Conservation (phyloP, 2,113 vertebrate genomes). For the Arvicanthis niloticus region DNA sequence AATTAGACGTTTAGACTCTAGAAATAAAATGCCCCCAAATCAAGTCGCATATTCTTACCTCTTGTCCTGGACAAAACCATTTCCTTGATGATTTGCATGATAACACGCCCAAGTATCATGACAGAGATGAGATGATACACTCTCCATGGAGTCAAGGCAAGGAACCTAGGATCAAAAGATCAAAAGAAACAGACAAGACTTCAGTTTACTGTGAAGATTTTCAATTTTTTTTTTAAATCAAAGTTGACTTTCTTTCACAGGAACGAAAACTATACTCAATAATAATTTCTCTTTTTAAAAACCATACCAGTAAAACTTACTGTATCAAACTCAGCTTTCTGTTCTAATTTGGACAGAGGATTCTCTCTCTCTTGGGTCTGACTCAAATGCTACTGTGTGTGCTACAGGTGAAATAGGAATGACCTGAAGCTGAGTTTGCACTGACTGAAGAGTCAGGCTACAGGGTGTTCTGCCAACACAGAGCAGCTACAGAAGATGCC, state of each 20-base stretch:
- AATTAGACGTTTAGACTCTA: not conserved
- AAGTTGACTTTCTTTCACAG: not conserved
- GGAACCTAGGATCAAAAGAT: slow-evolving; percentile 87
- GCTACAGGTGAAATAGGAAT: not conserved
- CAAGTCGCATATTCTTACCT: slow-evolving; percentile 86
- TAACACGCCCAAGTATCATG: slow-evolving; percentile 87
- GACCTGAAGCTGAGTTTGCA: not conserved
- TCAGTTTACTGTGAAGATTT: not conserved
- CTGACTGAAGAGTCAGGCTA: not conserved
- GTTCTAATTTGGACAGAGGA: not conserved
- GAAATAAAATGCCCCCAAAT: not conserved
- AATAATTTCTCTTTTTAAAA: not conserved
- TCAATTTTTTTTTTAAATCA: too few species aligned
- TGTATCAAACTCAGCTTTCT: not conserved
- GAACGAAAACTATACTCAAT: not conserved
- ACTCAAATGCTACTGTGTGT: not conserved
- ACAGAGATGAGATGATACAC: slow-evolving; percentile 90
- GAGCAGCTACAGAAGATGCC: too few species aligned
- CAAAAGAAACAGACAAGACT: slow-evolving; percentile 53
- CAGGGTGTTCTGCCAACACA: fast-evolving
- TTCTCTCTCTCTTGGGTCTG: not conserved
- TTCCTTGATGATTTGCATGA: slow-evolving; percentile 89
- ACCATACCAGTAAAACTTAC: not conserved
- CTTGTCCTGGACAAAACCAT: slow-evolving; percentile 87
- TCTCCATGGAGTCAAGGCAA: slow-evolving; percentile 91